These are phyloP conservation scores for Chaetorhynchus papuensis DNA, from an alignment of 2,113 vertebrate genomes.

Conservation along the genomic window DNA sequence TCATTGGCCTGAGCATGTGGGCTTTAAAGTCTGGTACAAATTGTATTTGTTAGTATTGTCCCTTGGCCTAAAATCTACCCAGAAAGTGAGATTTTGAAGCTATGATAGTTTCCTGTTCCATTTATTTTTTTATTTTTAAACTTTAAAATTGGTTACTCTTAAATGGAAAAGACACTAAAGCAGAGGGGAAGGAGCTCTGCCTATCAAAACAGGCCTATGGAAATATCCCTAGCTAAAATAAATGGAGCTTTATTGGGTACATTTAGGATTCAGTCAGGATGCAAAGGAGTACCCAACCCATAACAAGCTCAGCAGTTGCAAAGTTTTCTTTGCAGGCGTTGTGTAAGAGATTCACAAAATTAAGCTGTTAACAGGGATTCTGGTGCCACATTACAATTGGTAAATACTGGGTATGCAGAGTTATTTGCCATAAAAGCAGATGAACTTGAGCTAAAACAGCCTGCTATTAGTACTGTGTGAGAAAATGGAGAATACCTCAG, in stretches of 20 bases:
- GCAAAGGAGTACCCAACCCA: neutral
- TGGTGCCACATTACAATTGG: neutral
- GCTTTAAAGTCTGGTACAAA: neutral
- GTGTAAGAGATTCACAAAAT: neutral
- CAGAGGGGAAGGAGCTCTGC: conserved; percentile 20
- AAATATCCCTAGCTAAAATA: conserved; percentile 43
- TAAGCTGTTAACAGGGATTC: neutral
- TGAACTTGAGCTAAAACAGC: neutral
- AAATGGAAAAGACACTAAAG: conserved; percentile 33
- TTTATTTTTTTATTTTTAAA: conserved; percentile 15
- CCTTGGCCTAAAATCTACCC: neutral
- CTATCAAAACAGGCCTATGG: conserved; percentile 39
- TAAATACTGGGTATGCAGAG: neutral
- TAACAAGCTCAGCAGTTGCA: neutral
- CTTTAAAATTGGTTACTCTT: conserved; percentile 17
- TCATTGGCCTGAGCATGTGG: neutral
- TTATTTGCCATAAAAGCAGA: neutral
- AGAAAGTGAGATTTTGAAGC: neutral
- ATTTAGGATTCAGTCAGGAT: conserved; percentile 30
- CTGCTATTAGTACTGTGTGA: neutral
- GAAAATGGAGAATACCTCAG: neutral
- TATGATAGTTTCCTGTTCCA: neutral
- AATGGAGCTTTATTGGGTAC: neutral
- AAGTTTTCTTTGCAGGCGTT: neutral
- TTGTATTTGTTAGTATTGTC: neutral